Evolutionary conservation across 2,888 invertebrate genomes (phyloP), one percentile per base, ranked within the genome.

Genomic region (Oscheius myriophilus): DNA sequence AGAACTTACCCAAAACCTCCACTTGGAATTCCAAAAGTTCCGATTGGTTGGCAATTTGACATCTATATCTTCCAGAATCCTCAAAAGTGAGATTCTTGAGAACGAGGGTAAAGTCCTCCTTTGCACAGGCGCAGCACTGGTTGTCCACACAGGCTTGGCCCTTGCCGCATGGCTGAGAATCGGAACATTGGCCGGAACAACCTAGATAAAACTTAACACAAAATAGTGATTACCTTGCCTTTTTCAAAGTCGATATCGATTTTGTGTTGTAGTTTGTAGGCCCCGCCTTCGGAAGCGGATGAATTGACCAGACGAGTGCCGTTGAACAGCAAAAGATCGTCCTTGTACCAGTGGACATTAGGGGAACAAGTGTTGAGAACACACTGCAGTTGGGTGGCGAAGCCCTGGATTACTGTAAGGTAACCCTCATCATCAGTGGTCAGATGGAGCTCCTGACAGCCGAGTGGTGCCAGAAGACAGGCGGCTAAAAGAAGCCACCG

Each of bases 21-120:
- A 84, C 74, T 67, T 83, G 82, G 57, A 84, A 84, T 59, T 84
- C 84, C 21, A 84, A 72, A 45, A 82, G 71, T 67, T 85, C 84
- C 1, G 79, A 79, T 26, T 74, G 67, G 42, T 81, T 78, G 25
- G 71, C 74, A 21, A 85, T 68, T 68, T 84, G 82, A 59, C 85
- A 85, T 3, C 79, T 63, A 54, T 84, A 85, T 49, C 82, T 69
- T 16, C 84, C 84, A 3, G 82, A 75, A 59, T 84, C 84, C 51
- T 81, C 78, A 55, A 81, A 75, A 16, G 84, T 83, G 21, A 85
- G 66, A 67, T 85, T 85, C 43, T 78, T 78, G 26, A 85, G 69
- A 21, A 85, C 76, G 43, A 85, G 69, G 0, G 82, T 81, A 73
- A 76, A 85, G n/a, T 84, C 83, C 45, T 80, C 76, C 63, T 73